phyloP scores from a whole-genome alignment of 2,113 vertebrate species.

The Colaptes auratus region DNA sequence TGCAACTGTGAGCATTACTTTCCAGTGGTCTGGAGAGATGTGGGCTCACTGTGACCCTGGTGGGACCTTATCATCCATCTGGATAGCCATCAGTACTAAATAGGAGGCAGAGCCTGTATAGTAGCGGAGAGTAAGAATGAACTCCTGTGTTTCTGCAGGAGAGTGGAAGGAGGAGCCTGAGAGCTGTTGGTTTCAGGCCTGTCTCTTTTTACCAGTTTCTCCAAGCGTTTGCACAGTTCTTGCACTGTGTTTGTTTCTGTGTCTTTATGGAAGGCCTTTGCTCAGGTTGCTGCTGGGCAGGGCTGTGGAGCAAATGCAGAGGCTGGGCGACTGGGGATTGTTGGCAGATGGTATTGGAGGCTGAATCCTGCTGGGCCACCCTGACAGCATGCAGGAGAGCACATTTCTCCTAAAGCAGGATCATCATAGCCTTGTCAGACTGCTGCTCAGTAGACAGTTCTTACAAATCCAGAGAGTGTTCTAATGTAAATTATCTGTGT shows the following conservation, averaged over 20 bases:
- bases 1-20: not conserved
- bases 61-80: not conserved
- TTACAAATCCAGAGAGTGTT: not conserved
- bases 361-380: not conserved
- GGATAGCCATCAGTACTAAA: not conserved
- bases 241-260: not conserved
- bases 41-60: not conserved
- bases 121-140: not conserved
- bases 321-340: not conserved
- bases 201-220: not conserved
- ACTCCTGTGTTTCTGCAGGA: not conserved
- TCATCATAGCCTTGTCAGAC: not conserved
- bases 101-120: not conserved
- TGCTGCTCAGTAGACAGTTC: not conserved
- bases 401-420: not conserved
- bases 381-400: not conserved
- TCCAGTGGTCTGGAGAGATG: not conserved
- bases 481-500: rapidly evolving
- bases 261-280: not conserved
- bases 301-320: not conserved
- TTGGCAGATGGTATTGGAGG: not conserved
- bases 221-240: not conserved
- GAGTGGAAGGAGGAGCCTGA: not conserved
- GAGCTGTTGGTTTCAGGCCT: not conserved
- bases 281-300: no score